Percentiles rank a stretch among this genome's conserved stretches.
These are phyloP conservation scores for Phenganax stokvisi DNA, from an alignment of 92 coral and sea anemone genomes.

Conservation along the genomic window DNA sequence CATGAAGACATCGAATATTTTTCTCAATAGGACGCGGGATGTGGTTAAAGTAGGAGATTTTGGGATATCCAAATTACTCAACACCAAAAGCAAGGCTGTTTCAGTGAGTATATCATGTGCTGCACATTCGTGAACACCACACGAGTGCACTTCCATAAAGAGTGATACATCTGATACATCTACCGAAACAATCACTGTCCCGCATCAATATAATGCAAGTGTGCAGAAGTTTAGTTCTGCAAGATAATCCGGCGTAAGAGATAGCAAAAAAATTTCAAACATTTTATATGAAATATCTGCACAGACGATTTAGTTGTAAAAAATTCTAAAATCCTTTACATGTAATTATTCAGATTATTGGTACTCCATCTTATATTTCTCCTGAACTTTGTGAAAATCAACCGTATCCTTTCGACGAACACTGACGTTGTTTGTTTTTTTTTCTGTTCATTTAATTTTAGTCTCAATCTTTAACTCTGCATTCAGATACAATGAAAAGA, in stretches of 20 bases:
- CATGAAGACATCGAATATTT: slow-evolving; percentile 82
- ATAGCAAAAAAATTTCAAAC: no score
- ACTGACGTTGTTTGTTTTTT: background rate
- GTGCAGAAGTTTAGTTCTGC: no score
- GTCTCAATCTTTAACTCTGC: background rate
- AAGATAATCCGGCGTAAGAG: no score
- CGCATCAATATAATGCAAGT: no score
- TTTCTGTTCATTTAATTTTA: background rate
- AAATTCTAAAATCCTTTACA: background rate
- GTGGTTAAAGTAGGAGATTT: slow-evolving; percentile 95
- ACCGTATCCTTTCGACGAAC: slow-evolving; percentile 40
- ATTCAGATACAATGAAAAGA: slow-evolving; percentile 66
- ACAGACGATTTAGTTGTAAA: background rate
- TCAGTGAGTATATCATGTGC: slow-evolving; percentile 48
- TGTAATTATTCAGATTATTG: slow-evolving; percentile 42
- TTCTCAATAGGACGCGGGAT: slow-evolving; percentile 70
- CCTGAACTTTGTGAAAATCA: slow-evolving; percentile 93
- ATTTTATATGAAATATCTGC: no score
- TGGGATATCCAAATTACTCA: slow-evolving; percentile 84
- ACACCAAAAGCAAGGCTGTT: slow-evolving; percentile 84
- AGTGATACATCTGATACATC: no score
- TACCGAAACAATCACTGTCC: no score
- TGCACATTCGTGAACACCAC: background rate
- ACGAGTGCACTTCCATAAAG: no score
- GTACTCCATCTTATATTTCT: slow-evolving; percentile 92